Percentiles rank a stretch among this genome's conserved stretches.
phyloP scores from a whole-genome alignment of 2,113 vertebrate species.

The Catharus fuscescens region DNA sequence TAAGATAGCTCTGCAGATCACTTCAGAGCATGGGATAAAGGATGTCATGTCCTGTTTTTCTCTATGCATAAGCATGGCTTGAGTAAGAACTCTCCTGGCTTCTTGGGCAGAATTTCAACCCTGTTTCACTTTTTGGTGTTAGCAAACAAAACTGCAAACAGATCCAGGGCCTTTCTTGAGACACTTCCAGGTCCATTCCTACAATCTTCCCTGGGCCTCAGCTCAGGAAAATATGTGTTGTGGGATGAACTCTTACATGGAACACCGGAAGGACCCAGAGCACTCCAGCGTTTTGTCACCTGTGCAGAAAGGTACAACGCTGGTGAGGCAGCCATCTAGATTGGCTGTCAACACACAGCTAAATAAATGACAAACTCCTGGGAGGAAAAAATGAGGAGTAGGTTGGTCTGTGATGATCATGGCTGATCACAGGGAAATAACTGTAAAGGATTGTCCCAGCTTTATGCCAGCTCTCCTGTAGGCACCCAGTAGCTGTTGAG shows the following conservation, averaged over 20 bases:
- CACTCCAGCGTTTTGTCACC: neutral
- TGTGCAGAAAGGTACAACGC: neutral
- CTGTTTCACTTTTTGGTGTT: neutral
- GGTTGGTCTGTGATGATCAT: neutral
- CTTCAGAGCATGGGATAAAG: neutral
- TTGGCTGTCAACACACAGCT: neutral
- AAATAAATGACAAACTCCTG: neutral
- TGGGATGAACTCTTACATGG: neutral
- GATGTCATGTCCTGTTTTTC: neutral
- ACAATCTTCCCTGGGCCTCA: neutral
- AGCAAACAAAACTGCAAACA: neutral
- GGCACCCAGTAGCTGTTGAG: neutral
- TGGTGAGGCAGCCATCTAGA: neutral
- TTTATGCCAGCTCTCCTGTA: neutral
- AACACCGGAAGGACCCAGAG: neutral
- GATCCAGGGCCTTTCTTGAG: neutral
- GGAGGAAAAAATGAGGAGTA: neutral
- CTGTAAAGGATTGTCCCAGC: neutral
- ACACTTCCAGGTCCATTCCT: neutral
- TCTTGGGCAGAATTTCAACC: neutral
- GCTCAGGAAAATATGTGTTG: neutral
- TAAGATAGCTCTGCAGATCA: neutral
- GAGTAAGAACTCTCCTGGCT: neutral
- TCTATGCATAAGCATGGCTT: neutral
- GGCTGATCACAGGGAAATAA: neutral